Conservation (phyloP, 2,797 vertebrate genomes). For the Scyliorhinus canicula region DNA sequence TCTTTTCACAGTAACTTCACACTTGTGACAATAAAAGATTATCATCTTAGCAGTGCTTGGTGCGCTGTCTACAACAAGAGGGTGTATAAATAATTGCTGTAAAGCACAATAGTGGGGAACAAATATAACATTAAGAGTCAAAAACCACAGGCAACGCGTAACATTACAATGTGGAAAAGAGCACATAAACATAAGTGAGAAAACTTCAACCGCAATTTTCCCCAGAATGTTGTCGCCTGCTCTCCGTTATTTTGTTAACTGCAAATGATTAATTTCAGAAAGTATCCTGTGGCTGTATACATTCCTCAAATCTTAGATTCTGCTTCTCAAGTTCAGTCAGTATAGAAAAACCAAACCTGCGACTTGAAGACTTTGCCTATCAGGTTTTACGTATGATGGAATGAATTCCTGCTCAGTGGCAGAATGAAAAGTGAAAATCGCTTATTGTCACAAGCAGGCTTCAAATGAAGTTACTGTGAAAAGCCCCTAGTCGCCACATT, state of each 20-base stretch:
- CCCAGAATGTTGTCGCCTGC: neutral
- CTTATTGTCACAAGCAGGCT: too few relatives aligned
- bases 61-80: neutral
- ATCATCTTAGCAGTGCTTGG: neutral
- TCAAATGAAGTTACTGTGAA: too few relatives aligned
- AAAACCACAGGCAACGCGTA: neutral
- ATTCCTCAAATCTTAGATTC: constrained; percentile 4
- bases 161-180: neutral
- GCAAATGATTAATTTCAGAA: neutral
- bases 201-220: neutral
- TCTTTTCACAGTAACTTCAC: too few relatives aligned
- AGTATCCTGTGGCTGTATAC: neutral
- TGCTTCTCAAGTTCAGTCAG: constrained; percentile 18
- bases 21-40: too few relatives aligned
- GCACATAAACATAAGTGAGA: neutral
- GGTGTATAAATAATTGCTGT: neutral
- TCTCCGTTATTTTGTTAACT: neutral
- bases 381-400: neutral
- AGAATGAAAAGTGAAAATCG: too few relatives aligned
- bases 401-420: neutral
- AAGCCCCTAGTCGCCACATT: too few relatives aligned
- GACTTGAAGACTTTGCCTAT: neutral
- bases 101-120: neutral
- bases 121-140: neutral
- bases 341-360: neutral